Evolutionary conservation across 2,888 invertebrate species (phyloP).

Genomic region (Apantesis nais): DNA sequence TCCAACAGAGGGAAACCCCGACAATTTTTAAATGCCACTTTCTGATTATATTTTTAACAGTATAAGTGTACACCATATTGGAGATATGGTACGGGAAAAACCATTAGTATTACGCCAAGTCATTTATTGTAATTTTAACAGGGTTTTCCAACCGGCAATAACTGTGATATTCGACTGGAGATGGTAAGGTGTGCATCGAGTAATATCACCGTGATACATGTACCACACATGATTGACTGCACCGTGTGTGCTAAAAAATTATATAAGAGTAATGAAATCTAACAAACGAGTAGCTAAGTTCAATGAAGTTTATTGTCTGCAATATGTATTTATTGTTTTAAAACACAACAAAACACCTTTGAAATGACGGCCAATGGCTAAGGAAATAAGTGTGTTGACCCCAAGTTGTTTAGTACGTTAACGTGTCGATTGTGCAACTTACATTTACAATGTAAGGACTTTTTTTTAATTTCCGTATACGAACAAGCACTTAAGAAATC

Average conservation of each 20-base stretch:
- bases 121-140: slow-evolving; percentile 1
- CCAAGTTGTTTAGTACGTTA: neutral
- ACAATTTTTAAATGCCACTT: slow-evolving; percentile 30
- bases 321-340: neutral
- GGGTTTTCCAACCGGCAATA: neutral
- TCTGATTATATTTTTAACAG: slow-evolving; percentile 31
- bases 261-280: neutral
- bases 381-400: slow-evolving; percentile 10
- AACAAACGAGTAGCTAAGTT: neutral
- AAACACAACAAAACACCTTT: neutral
- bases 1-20: slow-evolving; percentile 44
- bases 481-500: neutral
- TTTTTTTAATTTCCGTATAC: neutral
- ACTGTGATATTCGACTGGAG: neutral
- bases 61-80: slow-evolving; percentile 14
- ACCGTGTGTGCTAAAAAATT: no score
- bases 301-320: neutral
- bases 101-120: neutral
- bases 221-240: neutral
- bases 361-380: slow-evolving; percentile 6
- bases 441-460: neutral
- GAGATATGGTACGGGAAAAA: neutral
- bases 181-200: neutral
- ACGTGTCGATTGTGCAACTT: neutral
- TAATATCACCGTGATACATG: neutral